Conservation (phyloP, 2,797 vertebrate genomes). For the Denticeps clupeoides region DNA sequence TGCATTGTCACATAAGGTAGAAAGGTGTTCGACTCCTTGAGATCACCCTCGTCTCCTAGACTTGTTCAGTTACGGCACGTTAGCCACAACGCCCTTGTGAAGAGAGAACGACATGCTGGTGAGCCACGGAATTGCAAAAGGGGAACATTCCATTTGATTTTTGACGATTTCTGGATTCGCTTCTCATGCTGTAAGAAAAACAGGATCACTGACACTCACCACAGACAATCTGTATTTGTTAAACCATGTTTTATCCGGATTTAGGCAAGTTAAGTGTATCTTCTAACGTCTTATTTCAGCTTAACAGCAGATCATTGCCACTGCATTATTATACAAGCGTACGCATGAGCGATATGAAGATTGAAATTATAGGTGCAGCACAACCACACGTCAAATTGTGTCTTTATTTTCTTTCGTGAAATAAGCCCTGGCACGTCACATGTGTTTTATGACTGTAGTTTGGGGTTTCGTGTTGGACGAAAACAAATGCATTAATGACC, state of each 20-base stretch:
- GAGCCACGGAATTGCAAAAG: background rate
- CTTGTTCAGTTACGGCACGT: too few species aligned
- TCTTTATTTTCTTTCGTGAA: background rate
- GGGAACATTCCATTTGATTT: too few species aligned
- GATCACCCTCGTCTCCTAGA: too few species aligned
- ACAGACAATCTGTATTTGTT: too few species aligned
- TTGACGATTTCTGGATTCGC: too few species aligned
- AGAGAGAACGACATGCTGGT: background rate
- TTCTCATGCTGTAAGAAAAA: slow-evolving; percentile 5
- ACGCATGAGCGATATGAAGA: too few species aligned
- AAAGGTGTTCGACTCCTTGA: slow-evolving; percentile 10
- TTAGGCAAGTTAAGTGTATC: background rate
- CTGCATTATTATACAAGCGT: slow-evolving; percentile 1
- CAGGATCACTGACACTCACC: background rate
- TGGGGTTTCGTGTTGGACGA: background rate
- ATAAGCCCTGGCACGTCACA: background rate
- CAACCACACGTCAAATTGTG: background rate
- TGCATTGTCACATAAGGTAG: slow-evolving; percentile 31
- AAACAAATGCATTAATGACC: background rate
- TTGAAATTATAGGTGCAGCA: background rate
- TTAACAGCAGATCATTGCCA: background rate
- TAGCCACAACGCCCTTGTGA: too few species aligned
- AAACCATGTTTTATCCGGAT: background rate
- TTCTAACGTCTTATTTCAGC: background rate
- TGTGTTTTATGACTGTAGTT: background rate